Conservation (phyloP, 2,113 vertebrate species). For the Chionis minor region DNA sequence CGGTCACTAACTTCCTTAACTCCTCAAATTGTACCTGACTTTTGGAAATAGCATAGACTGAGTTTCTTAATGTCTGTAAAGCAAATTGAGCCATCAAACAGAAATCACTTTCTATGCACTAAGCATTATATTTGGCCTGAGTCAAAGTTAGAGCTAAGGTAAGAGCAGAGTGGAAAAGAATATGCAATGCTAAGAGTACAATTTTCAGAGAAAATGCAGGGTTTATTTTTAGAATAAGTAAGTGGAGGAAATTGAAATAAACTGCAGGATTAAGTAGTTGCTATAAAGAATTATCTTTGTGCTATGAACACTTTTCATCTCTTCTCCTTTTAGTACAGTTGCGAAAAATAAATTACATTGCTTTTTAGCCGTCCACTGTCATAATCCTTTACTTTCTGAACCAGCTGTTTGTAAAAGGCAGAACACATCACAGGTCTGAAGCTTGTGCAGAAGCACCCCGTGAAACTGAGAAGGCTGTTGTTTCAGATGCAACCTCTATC, state of each 20-base stretch:
- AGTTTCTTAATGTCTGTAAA: neutral
- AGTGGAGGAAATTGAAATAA: neutral
- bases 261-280: neutral
- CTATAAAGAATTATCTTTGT: neutral
- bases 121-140: neutral
- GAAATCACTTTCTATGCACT: neutral
- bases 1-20: neutral
- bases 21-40: neutral
- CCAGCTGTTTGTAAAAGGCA: neutral
- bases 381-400: neutral
- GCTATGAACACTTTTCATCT: neutral
- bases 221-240: constrained; percentile 7
- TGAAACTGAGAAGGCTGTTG: neutral
- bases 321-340: neutral
- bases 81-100: neutral
- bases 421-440: neutral
- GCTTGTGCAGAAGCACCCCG: neutral
- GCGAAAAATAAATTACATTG: neutral
- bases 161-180: neutral
- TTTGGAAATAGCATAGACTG: neutral
- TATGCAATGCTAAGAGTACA: neutral
- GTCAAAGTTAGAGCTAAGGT: neutral
- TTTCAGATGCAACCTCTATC: neutral
- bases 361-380: neutral
- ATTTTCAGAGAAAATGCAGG: neutral